Conservation (phyloP, 2,888 invertebrate genomes). For the Eudemis profundana region DNA sequence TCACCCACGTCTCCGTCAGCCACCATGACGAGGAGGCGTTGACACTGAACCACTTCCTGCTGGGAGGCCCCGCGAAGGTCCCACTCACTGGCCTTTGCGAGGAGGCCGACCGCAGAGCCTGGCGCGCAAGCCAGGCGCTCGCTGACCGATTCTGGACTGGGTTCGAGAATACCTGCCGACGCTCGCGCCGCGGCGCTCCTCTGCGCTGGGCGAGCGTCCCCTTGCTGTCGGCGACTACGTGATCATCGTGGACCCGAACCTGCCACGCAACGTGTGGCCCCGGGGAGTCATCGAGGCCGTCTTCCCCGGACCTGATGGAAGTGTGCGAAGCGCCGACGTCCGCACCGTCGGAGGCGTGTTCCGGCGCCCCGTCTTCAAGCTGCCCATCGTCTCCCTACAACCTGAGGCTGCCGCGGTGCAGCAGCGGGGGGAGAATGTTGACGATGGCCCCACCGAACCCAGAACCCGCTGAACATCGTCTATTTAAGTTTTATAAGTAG, state of each 20-base stretch:
- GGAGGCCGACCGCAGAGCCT: slow-evolving; percentile 12
- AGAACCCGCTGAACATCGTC: too few species aligned
- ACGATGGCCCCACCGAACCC: too few species aligned
- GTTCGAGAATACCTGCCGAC: slow-evolving; percentile 49
- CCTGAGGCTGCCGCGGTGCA: background rate
- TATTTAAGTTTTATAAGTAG: too few species aligned
- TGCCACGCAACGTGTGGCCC: background rate
- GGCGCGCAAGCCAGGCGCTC: slow-evolving; percentile 35
- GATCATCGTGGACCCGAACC: slow-evolving; percentile 33
- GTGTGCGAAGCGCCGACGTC: background rate
- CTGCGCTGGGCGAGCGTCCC: slow-evolving; percentile 15
- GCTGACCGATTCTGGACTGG: slow-evolving; percentile 49
- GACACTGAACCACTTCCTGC: background rate
- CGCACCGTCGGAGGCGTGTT: background rate
- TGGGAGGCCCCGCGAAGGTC: background rate
- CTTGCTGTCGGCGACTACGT: slow-evolving; percentile 42
- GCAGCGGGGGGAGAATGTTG: slow-evolving; percentile 6
- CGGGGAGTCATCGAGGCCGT: background rate
- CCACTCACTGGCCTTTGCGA: background rate
- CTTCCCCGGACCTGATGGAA: slow-evolving; percentile 3
- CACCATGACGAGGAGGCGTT: background rate
- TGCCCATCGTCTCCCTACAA: background rate
- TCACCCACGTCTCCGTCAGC: background rate
- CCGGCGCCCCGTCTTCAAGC: background rate
- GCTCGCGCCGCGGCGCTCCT: slow-evolving; percentile 39